Percentiles rank a stretch among this genome's conserved stretches.
Evolutionary conservation across 2,888 invertebrate genomes (phyloP).

Genomic region (Branchinecta sandiegonensis): DNA sequence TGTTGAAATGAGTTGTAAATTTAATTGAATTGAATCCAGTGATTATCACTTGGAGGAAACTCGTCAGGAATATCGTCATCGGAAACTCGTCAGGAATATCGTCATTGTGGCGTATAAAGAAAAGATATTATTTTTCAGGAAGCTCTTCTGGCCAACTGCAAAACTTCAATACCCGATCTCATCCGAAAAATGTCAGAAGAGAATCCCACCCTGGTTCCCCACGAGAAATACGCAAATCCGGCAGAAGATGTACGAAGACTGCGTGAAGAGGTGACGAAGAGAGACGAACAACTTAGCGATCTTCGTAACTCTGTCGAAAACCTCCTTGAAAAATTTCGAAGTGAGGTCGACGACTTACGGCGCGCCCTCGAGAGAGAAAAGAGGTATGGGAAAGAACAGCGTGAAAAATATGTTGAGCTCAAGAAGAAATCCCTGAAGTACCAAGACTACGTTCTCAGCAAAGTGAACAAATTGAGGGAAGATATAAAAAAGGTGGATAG

Average conservation of each 20-base stretch:
- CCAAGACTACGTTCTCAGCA: not conserved
- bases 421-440: slow-evolving; percentile 6
- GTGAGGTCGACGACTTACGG: not conserved
- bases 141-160: not conserved
- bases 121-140: not conserved
- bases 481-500: not conserved
- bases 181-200: not conserved
- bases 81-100: too few relatives aligned
- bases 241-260: not conserved
- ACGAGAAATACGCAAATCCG: not conserved
- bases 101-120: too few relatives aligned
- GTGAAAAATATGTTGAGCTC: not conserved
- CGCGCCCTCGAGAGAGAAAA: not conserved
- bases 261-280: not conserved
- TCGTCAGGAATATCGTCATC: too few relatives aligned
- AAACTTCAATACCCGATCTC: not conserved
- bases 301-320: not conserved
- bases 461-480: not conserved
- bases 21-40: too few relatives aligned
- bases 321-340: not conserved
- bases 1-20: too few relatives aligned
- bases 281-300: not conserved
- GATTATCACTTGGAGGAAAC: too few relatives aligned
- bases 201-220: not conserved
- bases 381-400: not conserved